Conservation (phyloP, 2,797 vertebrate species). For the Protonibea diacanthus region DNA sequence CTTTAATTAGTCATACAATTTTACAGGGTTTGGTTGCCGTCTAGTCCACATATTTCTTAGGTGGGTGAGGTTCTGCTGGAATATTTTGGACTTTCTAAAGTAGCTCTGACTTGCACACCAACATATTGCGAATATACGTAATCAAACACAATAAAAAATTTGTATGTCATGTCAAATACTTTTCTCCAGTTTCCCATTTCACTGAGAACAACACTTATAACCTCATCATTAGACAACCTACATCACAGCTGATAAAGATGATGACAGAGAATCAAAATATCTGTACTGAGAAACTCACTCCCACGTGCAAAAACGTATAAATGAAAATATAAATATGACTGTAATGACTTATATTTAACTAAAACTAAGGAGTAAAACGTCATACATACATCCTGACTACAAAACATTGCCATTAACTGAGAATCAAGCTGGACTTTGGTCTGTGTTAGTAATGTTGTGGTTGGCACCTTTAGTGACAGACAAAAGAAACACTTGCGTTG, state of each 20-base stretch:
- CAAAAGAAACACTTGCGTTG: constrained; percentile 28
- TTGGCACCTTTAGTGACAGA: constrained; percentile 9
- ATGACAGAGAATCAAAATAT: background rate
- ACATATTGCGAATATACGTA: background rate
- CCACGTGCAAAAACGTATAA: background rate
- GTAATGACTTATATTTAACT: background rate
- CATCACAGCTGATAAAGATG: background rate
- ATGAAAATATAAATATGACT: background rate
- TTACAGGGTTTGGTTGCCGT: background rate
- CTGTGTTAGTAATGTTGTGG: background rate
- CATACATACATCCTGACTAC: background rate
- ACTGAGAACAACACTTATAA: background rate
- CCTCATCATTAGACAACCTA: background rate
- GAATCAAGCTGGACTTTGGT: background rate
- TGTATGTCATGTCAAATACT: no score
- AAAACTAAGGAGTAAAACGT: background rate
- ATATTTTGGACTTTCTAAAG: background rate
- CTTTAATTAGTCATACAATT: background rate
- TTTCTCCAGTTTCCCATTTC: background rate
- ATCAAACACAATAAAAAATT: background rate
- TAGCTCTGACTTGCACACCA: background rate
- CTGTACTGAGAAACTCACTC: background rate
- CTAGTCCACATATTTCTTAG: no score
- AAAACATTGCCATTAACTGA: background rate
- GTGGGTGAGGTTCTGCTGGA: background rate